Percentiles rank a stretch among this genome's conserved stretches.
phyloP scores from a whole-genome alignment of 1,140 invertebrate species.

The Steinernema feltiae region DNA sequence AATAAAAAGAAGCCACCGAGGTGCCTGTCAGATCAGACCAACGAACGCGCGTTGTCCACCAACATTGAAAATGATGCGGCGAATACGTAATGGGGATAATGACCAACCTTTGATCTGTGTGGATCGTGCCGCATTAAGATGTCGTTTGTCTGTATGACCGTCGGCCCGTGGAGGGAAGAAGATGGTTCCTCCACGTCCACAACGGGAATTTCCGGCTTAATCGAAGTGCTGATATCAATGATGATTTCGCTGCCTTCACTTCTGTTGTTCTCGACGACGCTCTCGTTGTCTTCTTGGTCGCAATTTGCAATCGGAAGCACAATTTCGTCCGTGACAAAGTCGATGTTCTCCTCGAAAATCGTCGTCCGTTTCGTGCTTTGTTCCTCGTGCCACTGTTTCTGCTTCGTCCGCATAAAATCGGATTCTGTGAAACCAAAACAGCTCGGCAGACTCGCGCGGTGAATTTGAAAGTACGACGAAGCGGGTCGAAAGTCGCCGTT shows the following conservation, averaged over 20 bases:
- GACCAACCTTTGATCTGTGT: too few species aligned
- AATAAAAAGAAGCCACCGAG: too few species aligned
- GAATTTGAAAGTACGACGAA: background rate
- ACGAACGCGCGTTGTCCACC: too few species aligned
- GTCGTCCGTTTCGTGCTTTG: background rate
- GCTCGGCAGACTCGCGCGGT: background rate
- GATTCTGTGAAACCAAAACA: background rate
- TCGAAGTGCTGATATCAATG: background rate
- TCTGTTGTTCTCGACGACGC: background rate
- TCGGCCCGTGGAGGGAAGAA: too few species aligned
- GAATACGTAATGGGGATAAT: too few species aligned
- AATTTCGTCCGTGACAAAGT: background rate
- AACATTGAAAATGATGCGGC: too few species aligned
- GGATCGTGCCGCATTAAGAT: too few species aligned
- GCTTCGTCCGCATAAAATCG: background rate
- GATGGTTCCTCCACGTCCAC: background rate
- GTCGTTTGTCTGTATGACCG: too few species aligned
- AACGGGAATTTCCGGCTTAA: background rate
- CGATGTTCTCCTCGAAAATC: conserved; percentile 8
- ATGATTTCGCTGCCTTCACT: background rate
- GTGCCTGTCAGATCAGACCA: too few species aligned
- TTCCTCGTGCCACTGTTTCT: background rate
- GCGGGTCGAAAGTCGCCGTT: background rate
- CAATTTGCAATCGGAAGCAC: too few species aligned
- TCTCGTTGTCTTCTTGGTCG: background rate